Evolutionary conservation across 2,797 vertebrate species (phyloP).

Genomic region (Phataginus tetradactyla): DNA sequence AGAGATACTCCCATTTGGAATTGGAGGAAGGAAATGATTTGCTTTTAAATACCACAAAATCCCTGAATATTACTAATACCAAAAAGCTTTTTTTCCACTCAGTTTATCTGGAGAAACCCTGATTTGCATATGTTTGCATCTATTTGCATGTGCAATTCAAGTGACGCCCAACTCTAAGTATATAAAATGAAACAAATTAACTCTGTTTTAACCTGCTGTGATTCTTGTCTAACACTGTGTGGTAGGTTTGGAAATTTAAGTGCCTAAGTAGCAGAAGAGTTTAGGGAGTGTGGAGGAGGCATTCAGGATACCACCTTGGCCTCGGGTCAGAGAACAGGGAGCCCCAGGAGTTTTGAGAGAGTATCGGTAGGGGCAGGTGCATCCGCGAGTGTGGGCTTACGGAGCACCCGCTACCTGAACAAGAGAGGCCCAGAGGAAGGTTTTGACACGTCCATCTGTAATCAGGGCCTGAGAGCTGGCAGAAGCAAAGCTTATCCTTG

Average conservation of each 20-base stretch:
- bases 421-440: neutral
- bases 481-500: neutral
- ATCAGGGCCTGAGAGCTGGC: neutral
- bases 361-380: neutral
- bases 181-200: slow-evolving; percentile 73
- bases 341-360: neutral
- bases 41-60: slow-evolving; percentile 62
- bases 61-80: slow-evolving; percentile 68
- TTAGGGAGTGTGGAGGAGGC: neutral
- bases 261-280: neutral
- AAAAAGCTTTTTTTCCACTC: slow-evolving; percentile 29
- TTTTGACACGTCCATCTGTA: neutral
- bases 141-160: slow-evolving; percentile 73
- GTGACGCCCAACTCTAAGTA: slow-evolving; percentile 64
- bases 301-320: neutral
- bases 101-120: slow-evolving; percentile 70
- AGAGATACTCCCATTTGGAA: slow-evolving; percentile 59
- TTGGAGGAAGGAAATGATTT: slow-evolving; percentile 64
- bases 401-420: neutral
- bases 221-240: slow-evolving; percentile 25
- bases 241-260: slow-evolving; percentile 16
- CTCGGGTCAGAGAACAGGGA: neutral
- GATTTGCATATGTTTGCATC: slow-evolving; percentile 76
- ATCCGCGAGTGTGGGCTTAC: neutral
- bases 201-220: slow-evolving; percentile 70